phyloP scores from a whole-genome alignment of 92 coral and sea anemone genomes.

The Palythoa caribaeorum region DNA sequence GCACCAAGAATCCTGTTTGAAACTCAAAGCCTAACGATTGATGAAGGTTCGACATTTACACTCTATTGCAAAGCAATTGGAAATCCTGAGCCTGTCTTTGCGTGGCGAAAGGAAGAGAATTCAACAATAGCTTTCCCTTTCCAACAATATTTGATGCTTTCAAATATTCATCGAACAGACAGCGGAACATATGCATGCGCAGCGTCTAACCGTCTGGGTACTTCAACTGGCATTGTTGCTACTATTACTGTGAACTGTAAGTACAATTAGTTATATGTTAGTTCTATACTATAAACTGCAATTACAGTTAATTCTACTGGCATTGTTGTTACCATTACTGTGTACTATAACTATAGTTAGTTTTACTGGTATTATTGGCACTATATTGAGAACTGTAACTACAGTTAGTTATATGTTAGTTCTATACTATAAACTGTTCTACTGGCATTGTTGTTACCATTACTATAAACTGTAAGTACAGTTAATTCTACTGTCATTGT shows the following conservation, averaged over 20 bases:
- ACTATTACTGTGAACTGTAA: slow-evolving; percentile 60
- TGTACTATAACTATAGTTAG: background rate
- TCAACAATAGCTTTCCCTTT: slow-evolving; percentile 7
- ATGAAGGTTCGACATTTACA: slow-evolving; percentile 29
- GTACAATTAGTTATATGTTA: background rate
- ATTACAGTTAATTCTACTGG: background rate
- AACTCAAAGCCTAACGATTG: slow-evolving; percentile 14
- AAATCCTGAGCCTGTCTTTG: slow-evolving; percentile 49
- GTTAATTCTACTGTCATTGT: too few relatives aligned
- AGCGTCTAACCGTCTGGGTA: slow-evolving; percentile 56
- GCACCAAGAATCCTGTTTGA: background rate
- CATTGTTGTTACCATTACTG: background rate
- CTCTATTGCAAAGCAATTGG: slow-evolving; percentile 55
- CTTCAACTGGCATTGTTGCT: slow-evolving; percentile 13
- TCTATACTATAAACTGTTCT: too few relatives aligned
- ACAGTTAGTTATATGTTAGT: too few relatives aligned
- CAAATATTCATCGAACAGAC: slow-evolving; percentile 17
- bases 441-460: too few relatives aligned
- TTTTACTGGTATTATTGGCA: background rate
- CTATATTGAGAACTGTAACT: too few relatives aligned
- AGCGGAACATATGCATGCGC: slow-evolving; percentile 49
- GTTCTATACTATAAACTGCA: too few relatives aligned
- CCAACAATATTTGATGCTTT: background rate
- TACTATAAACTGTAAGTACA: too few relatives aligned
- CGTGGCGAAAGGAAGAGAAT: slow-evolving; percentile 47